Percentiles rank a stretch among this genome's conserved stretches.
Conservation (phyloP, 2,113 vertebrate species). For the Diphyllodes magnificus region DNA sequence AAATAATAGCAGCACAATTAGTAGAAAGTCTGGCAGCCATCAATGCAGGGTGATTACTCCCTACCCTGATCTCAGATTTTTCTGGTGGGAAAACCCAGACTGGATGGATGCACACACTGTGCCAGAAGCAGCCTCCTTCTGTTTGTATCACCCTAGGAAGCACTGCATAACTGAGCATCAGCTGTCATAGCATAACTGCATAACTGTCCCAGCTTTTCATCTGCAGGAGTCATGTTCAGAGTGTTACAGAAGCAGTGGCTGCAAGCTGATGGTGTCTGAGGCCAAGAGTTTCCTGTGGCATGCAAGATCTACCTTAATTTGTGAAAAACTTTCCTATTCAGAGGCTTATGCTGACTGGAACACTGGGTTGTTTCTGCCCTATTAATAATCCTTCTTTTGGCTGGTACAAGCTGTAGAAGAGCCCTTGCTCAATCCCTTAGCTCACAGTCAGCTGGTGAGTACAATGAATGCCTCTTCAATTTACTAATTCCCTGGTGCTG, state of each 20-base stretch:
- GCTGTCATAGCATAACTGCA: neutral
- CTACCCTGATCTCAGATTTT: neutral
- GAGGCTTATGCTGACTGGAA: neutral
- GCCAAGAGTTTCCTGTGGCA: neutral
- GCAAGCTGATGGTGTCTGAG: neutral
- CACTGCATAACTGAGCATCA: neutral
- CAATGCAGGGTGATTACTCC: neutral
- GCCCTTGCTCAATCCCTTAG: neutral
- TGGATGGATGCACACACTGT: neutral
- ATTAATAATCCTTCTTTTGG: neutral
- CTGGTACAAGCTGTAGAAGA: neutral
- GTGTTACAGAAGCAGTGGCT: neutral
- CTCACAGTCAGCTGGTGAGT: neutral
- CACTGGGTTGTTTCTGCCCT: neutral
- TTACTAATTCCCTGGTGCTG: neutral
- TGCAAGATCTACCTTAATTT: neutral
- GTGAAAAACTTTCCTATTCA: neutral
- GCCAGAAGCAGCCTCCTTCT: neutral
- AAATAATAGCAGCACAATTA: neutral
- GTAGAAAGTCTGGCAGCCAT: neutral
- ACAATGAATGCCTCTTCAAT: neutral
- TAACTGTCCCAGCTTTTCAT: neutral
- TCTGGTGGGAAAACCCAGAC: neutral
- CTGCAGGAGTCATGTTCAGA: neutral
- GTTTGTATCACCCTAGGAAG: neutral